Conservation (phyloP, 2,797 vertebrate species). For the Pseudochaenichthys georgianus region DNA sequence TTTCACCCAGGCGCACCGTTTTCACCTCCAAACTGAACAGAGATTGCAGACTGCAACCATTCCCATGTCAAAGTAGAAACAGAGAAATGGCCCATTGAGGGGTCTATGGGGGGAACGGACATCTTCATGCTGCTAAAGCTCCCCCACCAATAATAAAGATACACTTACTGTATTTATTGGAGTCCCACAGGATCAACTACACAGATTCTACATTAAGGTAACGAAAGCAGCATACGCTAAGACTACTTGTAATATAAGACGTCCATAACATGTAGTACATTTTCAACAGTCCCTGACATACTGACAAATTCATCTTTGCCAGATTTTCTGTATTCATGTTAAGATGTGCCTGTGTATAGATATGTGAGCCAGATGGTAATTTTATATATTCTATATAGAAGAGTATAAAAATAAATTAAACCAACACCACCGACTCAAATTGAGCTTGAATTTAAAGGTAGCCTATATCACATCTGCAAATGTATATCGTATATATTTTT, state of each 20-base stretch:
- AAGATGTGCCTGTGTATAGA: constrained; percentile 73
- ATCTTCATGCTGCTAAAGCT: constrained; percentile 74
- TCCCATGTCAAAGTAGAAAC: constrained; percentile 45
- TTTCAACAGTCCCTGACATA: constrained; percentile 86
- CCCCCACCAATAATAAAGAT: constrained; percentile 69
- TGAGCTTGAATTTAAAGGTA: constrained; percentile 80
- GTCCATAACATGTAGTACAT: constrained; percentile 79
- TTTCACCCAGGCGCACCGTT: constrained; percentile 43
- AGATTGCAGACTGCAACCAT: constrained; percentile 45
- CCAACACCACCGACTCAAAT: constrained; percentile 77
- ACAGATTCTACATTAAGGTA: constrained; percentile 78
- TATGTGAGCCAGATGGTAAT: constrained; percentile 68
- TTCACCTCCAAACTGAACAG: constrained; percentile 41
- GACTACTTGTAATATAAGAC: constrained; percentile 81
- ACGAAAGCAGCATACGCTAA: constrained; percentile 79
- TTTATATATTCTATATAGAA: constrained; percentile 74
- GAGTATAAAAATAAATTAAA: constrained; percentile 88
- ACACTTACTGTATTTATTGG: constrained; percentile 70
- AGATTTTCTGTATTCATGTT: constrained; percentile 78
- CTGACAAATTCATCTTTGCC: constrained; percentile 80
- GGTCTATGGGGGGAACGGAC: constrained; percentile 16
- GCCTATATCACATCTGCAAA: constrained; percentile 75
- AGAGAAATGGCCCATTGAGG: constrained; percentile 55
- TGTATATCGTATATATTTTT: constrained; percentile 66
- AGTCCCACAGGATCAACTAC: constrained; percentile 68